Percentiles rank a stretch among this genome's conserved stretches.
These are phyloP conservation scores for Nasonia vitripennis DNA, from an alignment of 1,140 invertebrate genomes.

Conservation along the genomic window DNA sequence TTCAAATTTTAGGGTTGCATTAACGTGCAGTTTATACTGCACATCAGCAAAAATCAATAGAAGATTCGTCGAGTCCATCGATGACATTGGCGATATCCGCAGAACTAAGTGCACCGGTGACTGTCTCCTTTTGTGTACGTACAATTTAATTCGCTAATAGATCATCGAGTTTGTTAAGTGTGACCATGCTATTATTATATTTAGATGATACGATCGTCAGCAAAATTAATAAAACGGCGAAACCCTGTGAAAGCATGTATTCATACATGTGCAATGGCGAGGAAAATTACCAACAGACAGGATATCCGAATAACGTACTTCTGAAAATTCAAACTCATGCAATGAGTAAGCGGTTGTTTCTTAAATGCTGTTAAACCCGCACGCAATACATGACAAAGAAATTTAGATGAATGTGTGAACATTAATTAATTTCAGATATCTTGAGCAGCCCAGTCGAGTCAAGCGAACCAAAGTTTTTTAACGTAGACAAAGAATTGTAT, in stretches of 20 bases:
- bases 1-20: background rate
- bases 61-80: background rate
- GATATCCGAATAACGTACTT: background rate
- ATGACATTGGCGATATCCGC: background rate
- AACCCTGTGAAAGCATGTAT: slow-evolving; percentile 20
- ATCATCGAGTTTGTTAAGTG: background rate
- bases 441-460: background rate
- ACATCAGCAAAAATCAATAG: background rate
- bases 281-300: background rate
- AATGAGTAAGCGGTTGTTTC: background rate
- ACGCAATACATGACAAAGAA: too few relatives aligned
- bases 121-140: slow-evolving; percentile 4
- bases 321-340: background rate
- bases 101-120: background rate
- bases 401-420: background rate
- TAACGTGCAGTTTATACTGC: background rate
- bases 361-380: background rate
- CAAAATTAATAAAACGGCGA: background rate
- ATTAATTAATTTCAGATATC: slow-evolving; percentile 18
- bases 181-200: background rate
- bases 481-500: slow-evolving; percentile 2
- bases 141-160: background rate
- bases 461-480: background rate
- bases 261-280: background rate
- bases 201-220: slow-evolving; percentile 1